Percentiles rank a stretch among this genome's conserved stretches.
Evolutionary conservation across 2,888 invertebrate species (phyloP).

Genomic region (Habrosyne pyritoides): DNA sequence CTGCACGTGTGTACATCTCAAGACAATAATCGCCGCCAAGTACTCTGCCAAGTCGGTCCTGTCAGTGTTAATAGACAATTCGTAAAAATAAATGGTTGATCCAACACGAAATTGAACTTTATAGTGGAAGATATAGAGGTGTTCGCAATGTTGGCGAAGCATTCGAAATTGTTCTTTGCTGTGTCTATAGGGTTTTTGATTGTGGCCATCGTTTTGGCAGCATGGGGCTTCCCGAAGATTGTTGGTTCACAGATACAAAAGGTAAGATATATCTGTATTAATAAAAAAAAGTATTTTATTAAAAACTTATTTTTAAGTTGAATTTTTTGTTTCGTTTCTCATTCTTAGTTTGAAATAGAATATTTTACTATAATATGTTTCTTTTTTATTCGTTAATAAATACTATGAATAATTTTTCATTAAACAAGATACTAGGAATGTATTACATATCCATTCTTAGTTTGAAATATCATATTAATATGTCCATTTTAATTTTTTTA

Average conservation of each 20-base stretch:
- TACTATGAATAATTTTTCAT: no score
- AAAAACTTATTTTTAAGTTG: not conserved
- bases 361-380: no score
- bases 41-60: constrained; percentile 34
- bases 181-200: constrained; percentile 62
- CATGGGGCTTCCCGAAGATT: constrained; percentile 79
- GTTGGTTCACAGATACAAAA: constrained; percentile 71
- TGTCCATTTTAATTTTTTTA: no score
- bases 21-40: constrained; percentile 37
- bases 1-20: constrained; percentile 28
- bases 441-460: no score
- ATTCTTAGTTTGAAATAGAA: no score
- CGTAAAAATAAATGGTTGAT: not conserved
- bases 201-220: constrained; percentile 66
- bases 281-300: constrained; percentile 3
- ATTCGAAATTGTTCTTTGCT: constrained; percentile 57
- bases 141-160: constrained; percentile 63
- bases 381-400: no score
- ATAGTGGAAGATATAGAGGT: not conserved
- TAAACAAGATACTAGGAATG: no score
- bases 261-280: constrained; percentile 56
- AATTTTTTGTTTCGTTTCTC: no score
- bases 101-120: constrained; percentile 4
- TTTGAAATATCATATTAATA: no score
- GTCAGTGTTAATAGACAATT: constrained; percentile 21